Conservation (phyloP, 2,888 invertebrate species). For the Athalia rosae region DNA sequence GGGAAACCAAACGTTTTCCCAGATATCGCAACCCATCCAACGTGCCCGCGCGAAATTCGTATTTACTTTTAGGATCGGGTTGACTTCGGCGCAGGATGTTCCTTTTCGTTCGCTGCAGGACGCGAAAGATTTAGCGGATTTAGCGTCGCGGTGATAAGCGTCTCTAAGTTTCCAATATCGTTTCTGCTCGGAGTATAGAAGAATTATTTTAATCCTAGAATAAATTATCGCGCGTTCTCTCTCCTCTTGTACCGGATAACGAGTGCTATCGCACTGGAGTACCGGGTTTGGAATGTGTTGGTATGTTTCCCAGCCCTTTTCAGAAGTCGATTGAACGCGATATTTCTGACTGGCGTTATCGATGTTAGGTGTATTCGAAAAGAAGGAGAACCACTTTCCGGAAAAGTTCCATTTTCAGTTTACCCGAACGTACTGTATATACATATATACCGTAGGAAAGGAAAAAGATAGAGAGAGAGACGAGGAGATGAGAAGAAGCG, state of each 20-base stretch:
- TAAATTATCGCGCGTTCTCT: no score
- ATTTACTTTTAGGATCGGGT: constrained; percentile 8
- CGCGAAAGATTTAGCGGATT: no score
- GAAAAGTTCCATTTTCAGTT: constrained; percentile 27
- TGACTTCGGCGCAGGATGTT: background rate
- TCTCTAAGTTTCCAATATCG: no score
- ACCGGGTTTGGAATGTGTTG: background rate
- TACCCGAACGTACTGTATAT: constrained; percentile 15
- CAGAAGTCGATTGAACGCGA: constrained; percentile 20
- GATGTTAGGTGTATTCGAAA: background rate
- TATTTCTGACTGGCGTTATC: constrained; percentile 21
- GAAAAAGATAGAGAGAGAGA: background rate
- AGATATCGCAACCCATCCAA: constrained; percentile 16
- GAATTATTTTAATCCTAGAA: no score
- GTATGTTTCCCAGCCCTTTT: background rate
- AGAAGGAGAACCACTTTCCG: constrained; percentile 32
- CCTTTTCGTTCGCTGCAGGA: background rate
- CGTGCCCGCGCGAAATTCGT: background rate
- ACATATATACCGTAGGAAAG: background rate
- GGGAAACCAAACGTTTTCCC: constrained; percentile 19
- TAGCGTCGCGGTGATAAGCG: no score
- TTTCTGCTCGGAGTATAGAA: no score
- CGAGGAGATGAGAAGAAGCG: background rate
- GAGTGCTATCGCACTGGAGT: background rate
- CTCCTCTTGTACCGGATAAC: background rate